A percentile compares a stretch with the other conserved stretches of the same genome.
phyloP scores from a whole-genome alignment of 2,888 invertebrate genomes.

The Pachymerium ferrugineum region DNA sequence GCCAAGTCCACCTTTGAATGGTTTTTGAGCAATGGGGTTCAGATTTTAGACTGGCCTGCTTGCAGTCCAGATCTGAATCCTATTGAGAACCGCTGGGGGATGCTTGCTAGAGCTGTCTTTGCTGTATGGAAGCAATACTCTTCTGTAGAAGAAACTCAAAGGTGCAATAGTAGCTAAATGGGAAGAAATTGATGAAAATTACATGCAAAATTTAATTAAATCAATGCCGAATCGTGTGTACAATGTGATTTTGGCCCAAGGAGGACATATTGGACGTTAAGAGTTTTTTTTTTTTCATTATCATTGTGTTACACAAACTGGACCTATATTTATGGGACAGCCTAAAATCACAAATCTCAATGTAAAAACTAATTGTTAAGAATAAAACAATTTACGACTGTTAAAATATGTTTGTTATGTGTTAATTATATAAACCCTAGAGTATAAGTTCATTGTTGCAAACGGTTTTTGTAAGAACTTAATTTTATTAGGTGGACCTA shows the following conservation, averaged over 20 bases:
- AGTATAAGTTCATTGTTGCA: too few relatives aligned
- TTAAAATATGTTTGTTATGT: too few relatives aligned
- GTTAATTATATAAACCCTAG: too few relatives aligned
- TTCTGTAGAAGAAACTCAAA: neutral
- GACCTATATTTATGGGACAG: too few relatives aligned
- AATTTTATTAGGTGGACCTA: too few relatives aligned
- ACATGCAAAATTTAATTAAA: neutral
- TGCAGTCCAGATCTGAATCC: conserved; percentile 23
- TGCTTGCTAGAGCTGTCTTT: neutral
- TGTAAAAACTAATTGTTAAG: too few relatives aligned
- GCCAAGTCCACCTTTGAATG: neutral
- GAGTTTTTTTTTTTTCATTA: too few relatives aligned
- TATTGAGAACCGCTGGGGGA: conserved; percentile 28
- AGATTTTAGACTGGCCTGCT: neutral
- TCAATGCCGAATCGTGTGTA: neutral
- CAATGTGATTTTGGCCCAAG: neutral
- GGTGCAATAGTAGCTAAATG: neutral
- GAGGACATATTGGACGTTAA: too few relatives aligned
- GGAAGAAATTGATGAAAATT: neutral
- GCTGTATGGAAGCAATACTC: neutral
- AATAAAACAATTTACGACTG: too few relatives aligned
- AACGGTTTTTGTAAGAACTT: too few relatives aligned
- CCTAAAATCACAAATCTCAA: too few relatives aligned
- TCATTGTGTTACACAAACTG: too few relatives aligned
- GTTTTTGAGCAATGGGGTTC: conserved; percentile 6